These are phyloP conservation scores for Manis crassicaudata DNA, from an alignment of 2,797 vertebrate genomes.

Conservation along the genomic window DNA sequence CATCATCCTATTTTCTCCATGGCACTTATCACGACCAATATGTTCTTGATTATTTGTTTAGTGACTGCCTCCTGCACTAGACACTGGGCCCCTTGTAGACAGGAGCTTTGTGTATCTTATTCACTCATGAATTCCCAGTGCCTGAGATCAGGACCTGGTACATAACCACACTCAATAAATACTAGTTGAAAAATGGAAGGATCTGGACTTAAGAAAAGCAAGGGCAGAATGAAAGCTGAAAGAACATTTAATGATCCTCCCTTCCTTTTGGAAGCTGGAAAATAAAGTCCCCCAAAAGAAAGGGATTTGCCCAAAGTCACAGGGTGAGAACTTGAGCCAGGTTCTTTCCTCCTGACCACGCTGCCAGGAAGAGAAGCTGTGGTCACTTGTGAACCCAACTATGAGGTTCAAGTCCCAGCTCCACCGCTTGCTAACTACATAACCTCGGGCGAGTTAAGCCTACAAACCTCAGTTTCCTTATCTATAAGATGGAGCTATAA, in stretches of 20 bases:
- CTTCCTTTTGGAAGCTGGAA: slow-evolving; percentile 9
- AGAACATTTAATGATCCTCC: background rate
- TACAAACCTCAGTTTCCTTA: background rate
- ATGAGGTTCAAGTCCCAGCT: background rate
- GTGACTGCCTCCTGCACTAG: background rate
- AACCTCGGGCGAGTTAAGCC: background rate
- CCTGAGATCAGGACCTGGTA: background rate
- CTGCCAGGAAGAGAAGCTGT: background rate
- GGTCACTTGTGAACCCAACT: background rate
- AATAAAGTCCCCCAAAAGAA: slow-evolving; percentile 15
- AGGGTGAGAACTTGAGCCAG: background rate
- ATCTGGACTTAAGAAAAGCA: background rate
- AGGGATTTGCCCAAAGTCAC: background rate
- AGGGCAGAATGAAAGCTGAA: background rate
- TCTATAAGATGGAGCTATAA: background rate
- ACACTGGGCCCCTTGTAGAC: background rate
- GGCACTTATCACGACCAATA: background rate
- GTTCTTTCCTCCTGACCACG: background rate
- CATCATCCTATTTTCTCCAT: background rate
- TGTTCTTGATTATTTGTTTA: background rate
- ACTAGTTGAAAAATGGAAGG: background rate
- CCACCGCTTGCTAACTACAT: background rate
- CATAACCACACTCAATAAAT: background rate
- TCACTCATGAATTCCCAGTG: background rate
- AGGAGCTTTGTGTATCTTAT: background rate